Conservation (phyloP, 2,888 invertebrate species). For the Flexamia atlantica region DNA sequence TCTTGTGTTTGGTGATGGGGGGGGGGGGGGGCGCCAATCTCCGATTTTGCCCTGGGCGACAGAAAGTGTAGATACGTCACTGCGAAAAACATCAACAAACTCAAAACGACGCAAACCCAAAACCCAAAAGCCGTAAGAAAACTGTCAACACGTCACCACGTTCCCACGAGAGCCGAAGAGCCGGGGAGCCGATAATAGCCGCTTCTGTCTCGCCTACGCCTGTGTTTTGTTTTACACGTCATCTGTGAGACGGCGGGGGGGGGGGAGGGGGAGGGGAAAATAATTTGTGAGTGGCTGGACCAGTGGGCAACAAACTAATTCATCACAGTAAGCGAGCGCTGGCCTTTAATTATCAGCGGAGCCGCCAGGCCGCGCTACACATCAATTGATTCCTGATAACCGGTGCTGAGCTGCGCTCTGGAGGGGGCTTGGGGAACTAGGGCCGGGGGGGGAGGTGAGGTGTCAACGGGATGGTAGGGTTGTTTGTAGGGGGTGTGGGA, state of each 20-base stretch:
- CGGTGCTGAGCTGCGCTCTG: conserved; percentile 28
- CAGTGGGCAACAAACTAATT: conserved; percentile 66
- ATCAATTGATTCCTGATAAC: conserved; percentile 55
- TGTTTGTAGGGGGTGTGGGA: too few relatives aligned
- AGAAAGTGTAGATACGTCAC: too few relatives aligned
- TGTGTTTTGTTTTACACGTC: conserved; percentile 64
- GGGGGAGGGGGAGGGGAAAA: conserved; percentile 45
- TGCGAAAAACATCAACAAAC: too few relatives aligned
- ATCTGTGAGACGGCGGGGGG: conserved; percentile 15
- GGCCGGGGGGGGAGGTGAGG: not conserved
- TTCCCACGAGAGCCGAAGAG: conserved; percentile 2
- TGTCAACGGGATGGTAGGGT: too few relatives aligned
- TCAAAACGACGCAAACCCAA: too few relatives aligned
- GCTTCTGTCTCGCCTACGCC: conserved; percentile 60
- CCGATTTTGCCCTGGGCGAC: too few relatives aligned
- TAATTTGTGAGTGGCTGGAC: conserved; percentile 61
- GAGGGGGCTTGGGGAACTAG: not conserved
- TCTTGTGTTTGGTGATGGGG: too few relatives aligned
- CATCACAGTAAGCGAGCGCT: conserved; percentile 64
- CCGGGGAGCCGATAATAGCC: conserved; percentile 18
- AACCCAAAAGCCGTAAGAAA: too few relatives aligned
- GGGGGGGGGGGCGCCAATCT: too few relatives aligned
- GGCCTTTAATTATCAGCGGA: conserved; percentile 61
- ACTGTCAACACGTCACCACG: conserved; percentile 24
- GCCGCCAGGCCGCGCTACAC: conserved; percentile 58